These are phyloP conservation scores for Drosophila grimshawi DNA, from an alignment of 1,140 invertebrate genomes.

Conservation along the genomic window DNA sequence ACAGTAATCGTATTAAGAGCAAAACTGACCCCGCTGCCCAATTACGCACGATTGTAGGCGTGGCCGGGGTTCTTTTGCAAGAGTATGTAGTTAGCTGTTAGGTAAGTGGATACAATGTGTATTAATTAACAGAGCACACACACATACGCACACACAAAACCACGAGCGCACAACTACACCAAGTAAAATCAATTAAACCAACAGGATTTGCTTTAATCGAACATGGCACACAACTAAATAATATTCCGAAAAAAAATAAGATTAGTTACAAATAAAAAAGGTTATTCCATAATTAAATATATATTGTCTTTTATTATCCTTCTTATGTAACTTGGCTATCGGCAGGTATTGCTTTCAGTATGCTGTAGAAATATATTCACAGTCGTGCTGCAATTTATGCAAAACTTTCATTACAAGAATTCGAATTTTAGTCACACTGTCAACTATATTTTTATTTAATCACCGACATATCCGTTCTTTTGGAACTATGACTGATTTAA, in stretches of 20 bases:
- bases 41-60: slow-evolving; percentile 35
- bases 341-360: too few relatives aligned
- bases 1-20: slow-evolving; percentile 48
- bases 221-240: background rate
- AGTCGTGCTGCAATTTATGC: too few relatives aligned
- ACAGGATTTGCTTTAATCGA: slow-evolving; percentile 8
- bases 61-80: background rate
- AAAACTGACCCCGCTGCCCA: slow-evolving; percentile 14
- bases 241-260: background rate
- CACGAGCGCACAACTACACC: background rate
- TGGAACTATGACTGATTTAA: background rate
- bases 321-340: too few relatives aligned
- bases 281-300: too few relatives aligned
- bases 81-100: slow-evolving; percentile 33
- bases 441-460: background rate
- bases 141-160: background rate
- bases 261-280: too few relatives aligned
- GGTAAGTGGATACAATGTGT: slow-evolving; percentile 51
- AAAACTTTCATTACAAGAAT: too few relatives aligned
- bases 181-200: slow-evolving; percentile 50
- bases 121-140: slow-evolving; percentile 47
- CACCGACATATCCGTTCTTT: background rate
- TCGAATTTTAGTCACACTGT: background rate
- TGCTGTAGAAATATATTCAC: too few relatives aligned
- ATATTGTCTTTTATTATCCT: too few relatives aligned